Evolutionary conservation across 2,888 invertebrate species (phyloP).

Genomic region (Corbicula japonica): DNA sequence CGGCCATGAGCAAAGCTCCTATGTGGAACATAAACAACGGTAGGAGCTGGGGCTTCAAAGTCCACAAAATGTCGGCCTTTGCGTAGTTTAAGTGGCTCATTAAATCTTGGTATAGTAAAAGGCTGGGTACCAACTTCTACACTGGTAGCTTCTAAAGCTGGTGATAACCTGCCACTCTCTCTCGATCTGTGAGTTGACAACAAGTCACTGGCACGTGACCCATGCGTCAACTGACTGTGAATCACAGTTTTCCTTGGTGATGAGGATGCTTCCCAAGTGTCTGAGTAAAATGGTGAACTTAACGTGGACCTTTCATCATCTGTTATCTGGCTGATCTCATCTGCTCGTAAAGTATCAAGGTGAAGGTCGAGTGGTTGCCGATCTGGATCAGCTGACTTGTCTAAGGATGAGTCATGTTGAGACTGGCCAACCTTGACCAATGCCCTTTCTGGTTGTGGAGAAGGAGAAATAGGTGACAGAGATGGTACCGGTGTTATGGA

Average conservation of each 20-base stretch:
- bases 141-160: conserved; percentile 39
- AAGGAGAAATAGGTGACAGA: conserved; percentile 28
- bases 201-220: conserved; percentile 18
- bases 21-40: conserved; percentile 72
- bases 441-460: neutral
- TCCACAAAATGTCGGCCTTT: conserved; percentile 66
- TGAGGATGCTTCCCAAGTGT: conserved; percentile 54
- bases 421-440: neutral
- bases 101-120: conserved; percentile 55
- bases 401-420: conserved; percentile 21
- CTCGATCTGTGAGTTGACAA: conserved; percentile 52
- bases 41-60: conserved; percentile 62
- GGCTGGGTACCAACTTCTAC: conserved; percentile 59
- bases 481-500: conserved; percentile 11
- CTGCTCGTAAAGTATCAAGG: conserved; percentile 4
- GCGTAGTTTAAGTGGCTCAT: conserved; percentile 55
- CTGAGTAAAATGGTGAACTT: conserved; percentile 39
- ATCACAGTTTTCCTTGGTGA: conserved; percentile 45
- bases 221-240: conserved; percentile 25
- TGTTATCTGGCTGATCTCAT: conserved; percentile 3
- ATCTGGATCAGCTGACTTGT: conserved; percentile 1
- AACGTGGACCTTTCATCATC: conserved; percentile 26
- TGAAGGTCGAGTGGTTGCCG: conserved; percentile 14
- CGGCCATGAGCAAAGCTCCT: conserved; percentile 61
- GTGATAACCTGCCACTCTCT: conserved; percentile 62